Evolutionary conservation across 2,888 invertebrate genomes (phyloP).

Genomic region (Drosophila dives): DNA sequence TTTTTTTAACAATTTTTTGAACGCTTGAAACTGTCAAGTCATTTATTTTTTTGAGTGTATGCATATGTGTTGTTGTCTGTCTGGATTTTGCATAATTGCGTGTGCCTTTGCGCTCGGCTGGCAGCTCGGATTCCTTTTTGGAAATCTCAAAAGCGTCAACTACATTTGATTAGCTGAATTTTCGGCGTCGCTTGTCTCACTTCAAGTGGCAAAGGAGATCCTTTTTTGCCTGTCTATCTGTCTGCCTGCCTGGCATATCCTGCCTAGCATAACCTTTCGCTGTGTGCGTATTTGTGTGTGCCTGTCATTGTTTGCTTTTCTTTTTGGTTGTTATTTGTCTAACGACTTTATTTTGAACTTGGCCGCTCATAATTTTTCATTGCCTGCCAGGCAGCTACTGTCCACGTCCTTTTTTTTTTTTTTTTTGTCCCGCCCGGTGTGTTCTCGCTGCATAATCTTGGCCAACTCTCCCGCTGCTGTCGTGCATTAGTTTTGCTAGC

Average conservation of each 20-base stretch:
- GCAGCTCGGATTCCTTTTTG: constrained; percentile 31
- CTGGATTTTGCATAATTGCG: constrained; percentile 62
- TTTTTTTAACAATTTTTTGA: no score
- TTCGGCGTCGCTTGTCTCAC: constrained; percentile 62
- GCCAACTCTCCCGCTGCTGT: constrained; percentile 53
- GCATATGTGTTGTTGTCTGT: constrained; percentile 1
- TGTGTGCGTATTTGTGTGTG: constrained; percentile 22
- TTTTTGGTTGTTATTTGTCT: constrained; percentile 55
- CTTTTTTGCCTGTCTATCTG: constrained; percentile 10
- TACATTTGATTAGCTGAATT: constrained; percentile 71
- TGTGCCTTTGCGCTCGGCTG: constrained; percentile 25
- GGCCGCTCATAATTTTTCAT: constrained; percentile 38
- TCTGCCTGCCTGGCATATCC: constrained; percentile 11
- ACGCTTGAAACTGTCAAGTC: not conserved
- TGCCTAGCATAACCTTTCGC: not conserved
- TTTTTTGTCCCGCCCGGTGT: constrained; percentile 21
- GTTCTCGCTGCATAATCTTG: not conserved
- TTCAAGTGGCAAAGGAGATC: constrained; percentile 66
- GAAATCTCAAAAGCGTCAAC: constrained; percentile 38
- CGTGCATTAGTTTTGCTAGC: constrained; percentile 62
- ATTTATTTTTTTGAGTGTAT: not conserved
- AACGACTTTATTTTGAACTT: constrained; percentile 71
- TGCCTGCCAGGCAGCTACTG: constrained; percentile 6
- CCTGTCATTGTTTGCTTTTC: constrained; percentile 45
- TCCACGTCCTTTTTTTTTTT: not conserved